phyloP scores from a whole-genome alignment of 2,113 vertebrate genomes.

The Corvus moneduloides region DNA sequence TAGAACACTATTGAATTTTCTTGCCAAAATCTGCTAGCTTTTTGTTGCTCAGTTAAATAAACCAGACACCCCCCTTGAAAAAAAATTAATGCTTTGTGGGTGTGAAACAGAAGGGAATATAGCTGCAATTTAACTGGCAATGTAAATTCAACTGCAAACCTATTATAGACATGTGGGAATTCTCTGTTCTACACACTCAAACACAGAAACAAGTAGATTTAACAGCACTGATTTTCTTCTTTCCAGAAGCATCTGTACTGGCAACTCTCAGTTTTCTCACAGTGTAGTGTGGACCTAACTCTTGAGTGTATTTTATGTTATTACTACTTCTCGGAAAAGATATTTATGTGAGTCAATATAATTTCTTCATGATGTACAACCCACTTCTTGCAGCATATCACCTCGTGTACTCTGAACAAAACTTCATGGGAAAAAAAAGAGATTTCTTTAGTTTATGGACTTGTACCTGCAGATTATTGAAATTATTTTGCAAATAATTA shows the following conservation, averaged over 20 bases:
- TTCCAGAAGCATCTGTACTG: background rate
- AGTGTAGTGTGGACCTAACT: background rate
- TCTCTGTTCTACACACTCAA: background rate
- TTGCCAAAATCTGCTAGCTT: background rate
- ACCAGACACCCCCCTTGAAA: background rate
- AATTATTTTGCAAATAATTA: background rate
- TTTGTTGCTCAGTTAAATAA: background rate
- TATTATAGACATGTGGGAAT: accelerated
- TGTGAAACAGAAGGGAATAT: background rate
- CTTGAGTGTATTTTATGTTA: background rate
- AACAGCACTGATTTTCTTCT: background rate
- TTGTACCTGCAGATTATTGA: background rate
- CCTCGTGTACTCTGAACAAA: background rate
- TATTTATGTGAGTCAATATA: background rate
- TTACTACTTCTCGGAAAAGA: background rate
- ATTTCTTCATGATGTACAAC: background rate
- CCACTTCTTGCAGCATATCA: background rate
- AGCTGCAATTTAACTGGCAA: background rate
- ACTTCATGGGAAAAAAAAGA: background rate
- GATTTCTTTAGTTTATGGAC: background rate
- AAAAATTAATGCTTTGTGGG: background rate
- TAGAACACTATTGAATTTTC: background rate
- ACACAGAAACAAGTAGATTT: background rate
- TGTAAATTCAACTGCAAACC: background rate
- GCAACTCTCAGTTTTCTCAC: background rate